Percentiles rank a stretch among this genome's conserved stretches.
Evolutionary conservation across 2,113 vertebrate species (phyloP).

Genomic region (Passer domesticus): DNA sequence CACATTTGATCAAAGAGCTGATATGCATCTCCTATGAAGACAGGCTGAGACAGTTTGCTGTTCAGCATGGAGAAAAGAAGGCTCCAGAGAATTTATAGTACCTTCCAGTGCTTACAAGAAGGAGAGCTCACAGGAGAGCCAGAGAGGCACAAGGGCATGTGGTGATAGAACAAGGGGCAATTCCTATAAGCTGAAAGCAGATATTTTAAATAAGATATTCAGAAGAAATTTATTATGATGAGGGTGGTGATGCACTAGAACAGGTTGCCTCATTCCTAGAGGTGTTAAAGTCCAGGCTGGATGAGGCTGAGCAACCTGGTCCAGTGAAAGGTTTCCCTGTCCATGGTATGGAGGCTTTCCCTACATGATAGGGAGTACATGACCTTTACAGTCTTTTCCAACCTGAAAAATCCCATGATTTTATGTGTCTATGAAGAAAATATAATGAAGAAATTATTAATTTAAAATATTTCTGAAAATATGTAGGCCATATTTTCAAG

Average conservation of each 20-base stretch:
- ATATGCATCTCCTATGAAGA: neutral
- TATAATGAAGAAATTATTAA: neutral
- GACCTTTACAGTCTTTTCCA: neutral
- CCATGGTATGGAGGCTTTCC: neutral
- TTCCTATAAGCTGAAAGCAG: neutral
- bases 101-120: neutral
- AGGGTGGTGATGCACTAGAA: neutral
- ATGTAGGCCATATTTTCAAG: neutral
- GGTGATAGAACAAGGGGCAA: neutral
- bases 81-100: neutral
- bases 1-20: neutral
- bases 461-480: neutral
- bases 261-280: neutral
- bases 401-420: neutral
- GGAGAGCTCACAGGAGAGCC: neutral
- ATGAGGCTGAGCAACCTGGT: neutral
- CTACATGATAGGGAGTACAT: neutral
- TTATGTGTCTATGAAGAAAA: neutral
- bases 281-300: neutral
- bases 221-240: neutral
- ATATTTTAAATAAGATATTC: neutral
- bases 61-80: neutral
- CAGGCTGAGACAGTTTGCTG: neutral
- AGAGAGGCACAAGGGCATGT: rapidly evolving
- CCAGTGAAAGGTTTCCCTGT: neutral